A percentile compares a stretch with the other conserved stretches of the same genome.
Conservation (phyloP, 2,797 vertebrate genomes). For the Neosilurus hyrtlii region DNA sequence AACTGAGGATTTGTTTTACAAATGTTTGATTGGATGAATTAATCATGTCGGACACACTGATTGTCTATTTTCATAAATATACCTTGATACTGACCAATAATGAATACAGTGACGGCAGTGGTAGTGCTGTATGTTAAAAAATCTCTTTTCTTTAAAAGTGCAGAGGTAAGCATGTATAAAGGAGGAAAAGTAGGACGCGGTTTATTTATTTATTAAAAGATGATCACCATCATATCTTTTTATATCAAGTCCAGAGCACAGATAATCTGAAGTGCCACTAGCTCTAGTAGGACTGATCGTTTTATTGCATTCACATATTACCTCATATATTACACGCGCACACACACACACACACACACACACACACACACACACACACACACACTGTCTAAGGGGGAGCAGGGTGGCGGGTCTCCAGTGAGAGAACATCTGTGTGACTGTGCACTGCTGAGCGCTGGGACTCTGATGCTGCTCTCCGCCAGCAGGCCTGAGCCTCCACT, state of each 20-base stretch:
- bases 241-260: not conserved
- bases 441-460: conserved; percentile 24
- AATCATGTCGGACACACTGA: not conserved
- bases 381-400: conserved; percentile 1
- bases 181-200: not conserved
- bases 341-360: conserved; percentile 14
- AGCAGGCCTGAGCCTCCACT: conserved; percentile 49
- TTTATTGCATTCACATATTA: conserved; percentile 17
- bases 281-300: not conserved
- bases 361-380: conserved; percentile 11
- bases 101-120: not conserved
- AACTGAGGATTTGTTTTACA: not conserved
- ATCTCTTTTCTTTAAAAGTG: not conserved
- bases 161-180: not conserved
- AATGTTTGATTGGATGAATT: not conserved
- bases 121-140: not conserved
- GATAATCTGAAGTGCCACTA: not conserved
- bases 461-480: conserved; percentile 40
- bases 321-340: not conserved
- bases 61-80: not conserved
- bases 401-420: conserved; percentile 40
- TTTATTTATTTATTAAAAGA: not conserved
- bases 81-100: not conserved
- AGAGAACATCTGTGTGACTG: conserved; percentile 49
- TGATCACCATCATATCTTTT: not conserved